phyloP scores from a whole-genome alignment of 2,113 vertebrate genomes.

The Paralichthys olivaceus region DNA sequence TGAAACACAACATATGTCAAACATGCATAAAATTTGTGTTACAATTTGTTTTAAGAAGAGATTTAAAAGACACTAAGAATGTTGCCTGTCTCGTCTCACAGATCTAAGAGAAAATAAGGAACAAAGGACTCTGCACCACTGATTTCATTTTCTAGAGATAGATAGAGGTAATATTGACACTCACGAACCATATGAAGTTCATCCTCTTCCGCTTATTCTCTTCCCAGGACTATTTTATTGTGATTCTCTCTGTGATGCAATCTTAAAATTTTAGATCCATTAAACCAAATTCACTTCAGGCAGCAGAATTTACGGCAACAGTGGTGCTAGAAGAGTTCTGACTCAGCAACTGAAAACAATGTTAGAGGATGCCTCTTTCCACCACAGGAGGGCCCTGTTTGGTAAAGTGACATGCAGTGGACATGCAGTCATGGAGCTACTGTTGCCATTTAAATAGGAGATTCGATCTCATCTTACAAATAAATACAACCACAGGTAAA shows the following conservation, averaged over 20 bases:
- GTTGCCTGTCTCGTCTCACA: too few relatives aligned
- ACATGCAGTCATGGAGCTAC: background rate
- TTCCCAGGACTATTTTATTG: background rate
- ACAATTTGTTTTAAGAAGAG: too few relatives aligned
- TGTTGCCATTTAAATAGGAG: background rate
- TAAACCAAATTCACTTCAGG: background rate
- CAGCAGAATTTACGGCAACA: background rate
- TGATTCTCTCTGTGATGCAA: background rate
- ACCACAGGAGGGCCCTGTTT: constrained; percentile 59
- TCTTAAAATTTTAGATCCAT: background rate
- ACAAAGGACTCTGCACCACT: background rate
- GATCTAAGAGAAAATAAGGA: too few relatives aligned
- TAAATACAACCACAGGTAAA: background rate
- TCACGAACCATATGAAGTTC: background rate
- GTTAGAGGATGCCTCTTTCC: background rate
- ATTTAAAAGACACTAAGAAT: too few relatives aligned
- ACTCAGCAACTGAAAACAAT: background rate
- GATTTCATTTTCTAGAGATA: background rate
- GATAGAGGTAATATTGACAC: background rate
- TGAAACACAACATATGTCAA: too few relatives aligned
- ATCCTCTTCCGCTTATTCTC: background rate
- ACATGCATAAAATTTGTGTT: too few relatives aligned
- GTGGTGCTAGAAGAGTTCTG: background rate
- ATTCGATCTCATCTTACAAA: background rate
- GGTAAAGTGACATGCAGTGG: background rate